phyloP scores from a whole-genome alignment of 2,888 invertebrate species.

The Chloroclysta siterata region DNA sequence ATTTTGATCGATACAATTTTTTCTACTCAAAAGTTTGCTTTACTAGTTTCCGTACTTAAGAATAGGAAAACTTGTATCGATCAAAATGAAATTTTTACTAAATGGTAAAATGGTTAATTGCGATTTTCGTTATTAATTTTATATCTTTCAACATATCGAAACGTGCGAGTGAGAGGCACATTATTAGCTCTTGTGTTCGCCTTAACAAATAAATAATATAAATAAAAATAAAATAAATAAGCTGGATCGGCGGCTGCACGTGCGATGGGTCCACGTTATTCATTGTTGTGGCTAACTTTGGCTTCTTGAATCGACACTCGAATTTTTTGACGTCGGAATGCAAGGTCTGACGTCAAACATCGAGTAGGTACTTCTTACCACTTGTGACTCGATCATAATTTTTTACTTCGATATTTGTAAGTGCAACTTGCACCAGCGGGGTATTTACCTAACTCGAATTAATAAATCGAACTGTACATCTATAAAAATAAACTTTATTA shows the following conservation, averaged over 20 bases:
- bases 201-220: constrained; percentile 44
- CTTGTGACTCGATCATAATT: constrained; percentile 44
- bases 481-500: no score
- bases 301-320: constrained; percentile 73
- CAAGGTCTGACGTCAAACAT: constrained; percentile 58
- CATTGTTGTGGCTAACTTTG: constrained; percentile 63
- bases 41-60: no score
- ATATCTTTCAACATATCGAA: no score
- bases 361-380: constrained; percentile 53
- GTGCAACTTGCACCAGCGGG: constrained; percentile 5
- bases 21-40: no score
- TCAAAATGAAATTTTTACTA: no score
- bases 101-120: no score
- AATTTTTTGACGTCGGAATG: constrained; percentile 73
- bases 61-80: no score
- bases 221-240: no score
- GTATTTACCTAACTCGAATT: background rate
- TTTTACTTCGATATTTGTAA: constrained; percentile 24
- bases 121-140: no score
- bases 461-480: background rate
- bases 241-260: constrained; percentile 56
- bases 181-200: no score
- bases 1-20: no score
- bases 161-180: no score
- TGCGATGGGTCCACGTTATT: constrained; percentile 50